Evolutionary conservation across 2,797 vertebrate species (phyloP).

Genomic region (Alca torda): DNA sequence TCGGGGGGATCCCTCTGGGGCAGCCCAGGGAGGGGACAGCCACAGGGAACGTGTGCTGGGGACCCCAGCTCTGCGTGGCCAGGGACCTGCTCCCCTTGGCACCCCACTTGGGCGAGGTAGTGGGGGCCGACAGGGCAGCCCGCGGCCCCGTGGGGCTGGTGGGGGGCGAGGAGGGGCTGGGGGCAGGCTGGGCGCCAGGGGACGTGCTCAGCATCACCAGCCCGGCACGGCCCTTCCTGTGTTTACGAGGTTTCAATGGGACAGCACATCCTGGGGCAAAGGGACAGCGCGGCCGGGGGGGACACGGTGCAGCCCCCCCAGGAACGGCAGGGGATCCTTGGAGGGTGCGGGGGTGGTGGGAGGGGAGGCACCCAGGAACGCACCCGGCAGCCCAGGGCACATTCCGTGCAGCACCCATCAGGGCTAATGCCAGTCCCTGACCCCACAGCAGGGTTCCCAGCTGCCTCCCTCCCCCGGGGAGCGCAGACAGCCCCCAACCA

Average conservation of each 20-base stretch:
- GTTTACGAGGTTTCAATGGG: not conserved
- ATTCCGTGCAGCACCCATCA: accelerated
- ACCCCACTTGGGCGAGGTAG: accelerated
- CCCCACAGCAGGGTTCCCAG: not conserved
- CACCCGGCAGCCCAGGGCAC: accelerated
- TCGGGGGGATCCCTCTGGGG: too few relatives aligned
- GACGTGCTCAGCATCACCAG: not conserved
- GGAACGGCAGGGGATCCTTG: not conserved
- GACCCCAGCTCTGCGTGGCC: accelerated
- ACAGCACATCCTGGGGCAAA: not conserved
- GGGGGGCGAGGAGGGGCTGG: accelerated
- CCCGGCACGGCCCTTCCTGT: slow-evolving; percentile 34
- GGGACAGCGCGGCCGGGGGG: accelerated
- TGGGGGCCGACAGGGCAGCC: not conserved
- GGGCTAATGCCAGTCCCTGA: accelerated
- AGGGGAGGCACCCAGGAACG: not conserved
- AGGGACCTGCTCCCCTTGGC: not conserved
- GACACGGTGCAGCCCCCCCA: not conserved
- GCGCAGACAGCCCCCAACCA: not conserved
- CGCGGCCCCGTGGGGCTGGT: accelerated
- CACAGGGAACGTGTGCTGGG: accelerated
- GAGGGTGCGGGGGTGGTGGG: accelerated
- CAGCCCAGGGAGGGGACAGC: not conserved
- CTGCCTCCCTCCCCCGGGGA: accelerated
- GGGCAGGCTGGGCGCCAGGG: not conserved